Evolutionary conservation across 2,888 invertebrate genomes (phyloP).

Genomic region (Chrysolina oricalcia): DNA sequence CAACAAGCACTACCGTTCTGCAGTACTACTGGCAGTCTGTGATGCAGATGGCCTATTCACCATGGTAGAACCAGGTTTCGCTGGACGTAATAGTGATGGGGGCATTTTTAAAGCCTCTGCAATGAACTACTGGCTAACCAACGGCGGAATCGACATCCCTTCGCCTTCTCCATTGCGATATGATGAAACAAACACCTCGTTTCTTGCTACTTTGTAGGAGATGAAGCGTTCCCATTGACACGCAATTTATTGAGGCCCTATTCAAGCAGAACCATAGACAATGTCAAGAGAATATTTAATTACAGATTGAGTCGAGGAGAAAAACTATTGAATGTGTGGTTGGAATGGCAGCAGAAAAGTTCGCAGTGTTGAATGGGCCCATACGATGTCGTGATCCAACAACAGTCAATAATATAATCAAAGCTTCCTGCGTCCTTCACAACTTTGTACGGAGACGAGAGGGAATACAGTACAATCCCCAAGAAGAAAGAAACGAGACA

Average conservation of each 20-base stretch:
- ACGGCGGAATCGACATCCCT: not conserved
- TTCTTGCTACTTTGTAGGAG: not conserved
- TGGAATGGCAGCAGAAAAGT: slow-evolving; percentile 15
- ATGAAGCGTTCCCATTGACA: slow-evolving; percentile 16
- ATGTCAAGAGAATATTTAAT: not conserved
- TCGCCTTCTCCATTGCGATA: not conserved
- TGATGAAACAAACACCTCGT: not conserved
- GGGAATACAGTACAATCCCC: not conserved
- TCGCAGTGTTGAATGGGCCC: slow-evolving; percentile 4
- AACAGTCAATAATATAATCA: not conserved
- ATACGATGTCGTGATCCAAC: slow-evolving; percentile 3
- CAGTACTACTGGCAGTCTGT: slow-evolving; percentile 18
- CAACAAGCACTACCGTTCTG: slow-evolving; percentile 18
- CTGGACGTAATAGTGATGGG: slow-evolving; percentile 26
- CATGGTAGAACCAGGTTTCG: slow-evolving; percentile 22
- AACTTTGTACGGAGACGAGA: not conserved
- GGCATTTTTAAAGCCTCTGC: slow-evolving; percentile 16
- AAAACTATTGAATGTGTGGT: slow-evolving; percentile 13
- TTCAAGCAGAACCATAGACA: slow-evolving; percentile 7
- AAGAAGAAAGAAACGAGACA: not conserved
- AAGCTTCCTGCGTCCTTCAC: no score
- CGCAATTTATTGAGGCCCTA: slow-evolving; percentile 12
- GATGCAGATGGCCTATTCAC: slow-evolving; percentile 35
- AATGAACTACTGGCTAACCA: no score
- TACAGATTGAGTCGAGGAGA: slow-evolving; percentile 4